A percentile compares a stretch with the other conserved stretches of the same genome.
Conservation (phyloP, 2,888 invertebrate genomes). For the Xiphydria camelus region DNA sequence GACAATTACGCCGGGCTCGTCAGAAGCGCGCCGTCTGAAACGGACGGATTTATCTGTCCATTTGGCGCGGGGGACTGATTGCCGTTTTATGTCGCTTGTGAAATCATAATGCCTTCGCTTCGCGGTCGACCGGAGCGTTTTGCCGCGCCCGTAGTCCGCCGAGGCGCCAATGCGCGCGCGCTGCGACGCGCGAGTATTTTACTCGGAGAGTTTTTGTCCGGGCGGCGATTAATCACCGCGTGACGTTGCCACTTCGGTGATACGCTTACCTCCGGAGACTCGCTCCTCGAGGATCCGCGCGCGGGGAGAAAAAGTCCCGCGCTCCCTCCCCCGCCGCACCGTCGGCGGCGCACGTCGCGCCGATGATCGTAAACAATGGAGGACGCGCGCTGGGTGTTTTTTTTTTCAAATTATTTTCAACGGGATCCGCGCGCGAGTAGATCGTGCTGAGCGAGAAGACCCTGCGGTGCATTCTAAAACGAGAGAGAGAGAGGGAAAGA, state of each 20-base stretch:
- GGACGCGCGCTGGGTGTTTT: no score
- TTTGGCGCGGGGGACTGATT: constrained; percentile 21
- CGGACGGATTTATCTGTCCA: constrained; percentile 25
- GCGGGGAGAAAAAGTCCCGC: neutral
- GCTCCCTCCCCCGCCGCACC: neutral
- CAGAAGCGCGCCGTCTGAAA: constrained; percentile 15
- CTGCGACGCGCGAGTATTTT: constrained; percentile 4
- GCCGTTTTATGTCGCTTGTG: constrained; percentile 20
- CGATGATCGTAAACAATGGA: constrained; percentile 3
- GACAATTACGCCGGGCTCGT: no score
- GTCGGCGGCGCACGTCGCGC: neutral
- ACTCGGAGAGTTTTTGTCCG: constrained; percentile 15
- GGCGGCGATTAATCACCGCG: constrained; percentile 22
- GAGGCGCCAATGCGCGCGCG: no score
- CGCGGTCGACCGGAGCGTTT: no score
- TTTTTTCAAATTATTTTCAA: no score
- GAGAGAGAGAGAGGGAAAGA: neutral
- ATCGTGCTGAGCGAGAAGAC: neutral
- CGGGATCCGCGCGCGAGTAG: no score
- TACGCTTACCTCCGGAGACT: no score
- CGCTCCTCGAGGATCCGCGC: no score
- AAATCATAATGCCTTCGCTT: constrained; percentile 14
- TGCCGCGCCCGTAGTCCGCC: no score
- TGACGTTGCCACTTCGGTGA: constrained; percentile 22
- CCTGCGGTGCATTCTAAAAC: neutral